Evolutionary conservation across 2,888 invertebrate species (phyloP).

Genomic region (Sclerodermus sp.): DNA sequence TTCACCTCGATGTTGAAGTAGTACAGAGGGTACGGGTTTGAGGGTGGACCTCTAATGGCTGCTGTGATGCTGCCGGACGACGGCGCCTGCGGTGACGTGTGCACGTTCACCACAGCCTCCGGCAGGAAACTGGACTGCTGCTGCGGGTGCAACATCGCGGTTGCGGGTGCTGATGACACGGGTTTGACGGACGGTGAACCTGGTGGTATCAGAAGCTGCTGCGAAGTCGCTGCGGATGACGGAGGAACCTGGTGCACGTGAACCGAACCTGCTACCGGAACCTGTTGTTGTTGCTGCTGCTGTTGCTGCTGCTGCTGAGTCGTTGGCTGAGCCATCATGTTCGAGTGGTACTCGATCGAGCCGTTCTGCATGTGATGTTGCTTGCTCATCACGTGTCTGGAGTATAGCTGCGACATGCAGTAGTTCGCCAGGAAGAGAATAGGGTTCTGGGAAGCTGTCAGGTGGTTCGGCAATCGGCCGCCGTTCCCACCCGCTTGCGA

Average conservation of each 20-base stretch:
- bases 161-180: slow-evolving; percentile 38
- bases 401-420: slow-evolving; percentile 74
- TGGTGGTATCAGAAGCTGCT: slow-evolving; percentile 49
- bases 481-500: slow-evolving; percentile 42
- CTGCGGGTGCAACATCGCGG: slow-evolving; percentile 45
- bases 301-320: slow-evolving; percentile 27
- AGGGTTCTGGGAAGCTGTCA: slow-evolving; percentile 66
- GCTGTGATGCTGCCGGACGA: too few species aligned
- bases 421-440: slow-evolving; percentile 75
- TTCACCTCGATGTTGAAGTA: slow-evolving; percentile 78
- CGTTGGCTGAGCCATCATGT: slow-evolving; percentile 42
- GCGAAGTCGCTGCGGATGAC: slow-evolving; percentile 34
- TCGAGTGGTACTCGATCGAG: slow-evolving; percentile 52
- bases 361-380: slow-evolving; percentile 62
- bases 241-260: slow-evolving; percentile 55
- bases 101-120: slow-evolving; percentile 46
- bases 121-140: slow-evolving; percentile 35
- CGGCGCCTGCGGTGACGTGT: slow-evolving; percentile 58
- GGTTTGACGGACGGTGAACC: slow-evolving; percentile 52
- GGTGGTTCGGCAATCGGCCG: slow-evolving; percentile 42
- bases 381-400: slow-evolving; percentile 66
- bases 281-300: too few species aligned
- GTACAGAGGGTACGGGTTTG: slow-evolving; percentile 70
- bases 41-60: slow-evolving; percentile 59
- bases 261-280: slow-evolving; percentile 50